These are phyloP conservation scores for Ochropacha duplaris DNA, from an alignment of 2,888 invertebrate species.

Conservation along the genomic window DNA sequence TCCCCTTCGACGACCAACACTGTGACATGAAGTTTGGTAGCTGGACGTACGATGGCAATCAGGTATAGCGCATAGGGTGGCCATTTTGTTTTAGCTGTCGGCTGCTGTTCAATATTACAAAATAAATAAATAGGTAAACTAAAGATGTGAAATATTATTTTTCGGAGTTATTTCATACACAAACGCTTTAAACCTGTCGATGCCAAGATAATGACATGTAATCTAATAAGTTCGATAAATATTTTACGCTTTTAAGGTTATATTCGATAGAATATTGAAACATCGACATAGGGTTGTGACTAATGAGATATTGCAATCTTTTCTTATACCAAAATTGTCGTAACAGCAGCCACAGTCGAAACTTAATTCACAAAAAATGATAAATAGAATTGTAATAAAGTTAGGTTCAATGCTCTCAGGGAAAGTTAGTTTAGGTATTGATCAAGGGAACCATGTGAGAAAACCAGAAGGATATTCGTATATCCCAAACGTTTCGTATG, in stretches of 20 bases:
- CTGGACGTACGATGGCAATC: slow-evolving; percentile 99
- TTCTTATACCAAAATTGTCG: background rate
- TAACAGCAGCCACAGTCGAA: background rate
- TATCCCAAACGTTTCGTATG: slow-evolving; percentile 84
- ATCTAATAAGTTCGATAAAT: background rate
- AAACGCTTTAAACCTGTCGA: no score
- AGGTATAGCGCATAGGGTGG: slow-evolving; percentile 83
- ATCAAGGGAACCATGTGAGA: slow-evolving; percentile 89
- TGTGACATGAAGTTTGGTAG: slow-evolving; percentile 99
- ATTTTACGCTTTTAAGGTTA: background rate
- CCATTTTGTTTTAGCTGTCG: background rate
- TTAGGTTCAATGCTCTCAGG: slow-evolving; percentile 19
- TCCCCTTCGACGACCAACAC: slow-evolving; percentile 99
- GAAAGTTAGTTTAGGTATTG: slow-evolving; percentile 44
- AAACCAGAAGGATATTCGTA: slow-evolving; percentile 74
- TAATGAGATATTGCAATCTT: background rate
- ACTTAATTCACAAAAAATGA: background rate
- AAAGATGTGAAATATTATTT: background rate
- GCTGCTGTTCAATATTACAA: no score
- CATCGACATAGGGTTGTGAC: no score
- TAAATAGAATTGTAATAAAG: background rate
- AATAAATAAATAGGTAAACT: background rate
- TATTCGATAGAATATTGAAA: no score
- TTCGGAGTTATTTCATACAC: no score
- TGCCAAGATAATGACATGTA: no score